These are phyloP conservation scores for Nothura maculosa DNA, from an alignment of 2,797 vertebrate genomes.

Conservation along the genomic window DNA sequence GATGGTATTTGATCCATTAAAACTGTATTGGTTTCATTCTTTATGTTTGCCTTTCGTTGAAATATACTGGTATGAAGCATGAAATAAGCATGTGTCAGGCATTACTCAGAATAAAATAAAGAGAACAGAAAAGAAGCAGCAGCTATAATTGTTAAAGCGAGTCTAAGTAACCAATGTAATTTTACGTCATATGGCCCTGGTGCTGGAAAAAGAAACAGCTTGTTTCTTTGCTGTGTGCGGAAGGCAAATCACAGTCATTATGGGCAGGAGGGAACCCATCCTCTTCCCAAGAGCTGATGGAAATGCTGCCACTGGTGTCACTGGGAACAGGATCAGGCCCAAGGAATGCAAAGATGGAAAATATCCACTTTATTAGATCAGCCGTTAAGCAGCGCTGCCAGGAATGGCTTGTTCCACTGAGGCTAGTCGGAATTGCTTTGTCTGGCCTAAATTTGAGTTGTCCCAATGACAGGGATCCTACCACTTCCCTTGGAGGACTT, in stretches of 20 bases:
- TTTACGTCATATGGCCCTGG: background rate
- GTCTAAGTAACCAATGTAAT: background rate
- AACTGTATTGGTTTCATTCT: constrained; percentile 58
- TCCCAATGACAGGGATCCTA: constrained; percentile 37
- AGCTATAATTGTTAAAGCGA: constrained; percentile 18
- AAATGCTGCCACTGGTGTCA: background rate
- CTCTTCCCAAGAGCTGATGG: background rate
- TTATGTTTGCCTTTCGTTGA: constrained; percentile 51
- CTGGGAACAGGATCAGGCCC: constrained; percentile 27
- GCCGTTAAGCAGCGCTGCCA: background rate
- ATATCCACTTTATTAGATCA: constrained; percentile 66
- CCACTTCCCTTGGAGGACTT: constrained; percentile 68
- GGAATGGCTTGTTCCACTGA: background rate
- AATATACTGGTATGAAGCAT: constrained; percentile 50
- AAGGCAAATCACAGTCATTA: background rate
- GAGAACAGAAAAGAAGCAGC: background rate
- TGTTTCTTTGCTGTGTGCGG: background rate
- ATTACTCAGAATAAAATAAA: constrained; percentile 20
- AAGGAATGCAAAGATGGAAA: constrained; percentile 61
- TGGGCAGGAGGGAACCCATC: background rate
- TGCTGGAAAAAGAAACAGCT: background rate
- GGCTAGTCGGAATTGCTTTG: background rate
- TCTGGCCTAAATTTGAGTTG: constrained; percentile 7
- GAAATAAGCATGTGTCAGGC: constrained; percentile 64
- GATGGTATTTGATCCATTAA: constrained; percentile 65